phyloP scores from a whole-genome alignment of 2,113 vertebrate genomes.

The Odocoileus hemionus region DNA sequence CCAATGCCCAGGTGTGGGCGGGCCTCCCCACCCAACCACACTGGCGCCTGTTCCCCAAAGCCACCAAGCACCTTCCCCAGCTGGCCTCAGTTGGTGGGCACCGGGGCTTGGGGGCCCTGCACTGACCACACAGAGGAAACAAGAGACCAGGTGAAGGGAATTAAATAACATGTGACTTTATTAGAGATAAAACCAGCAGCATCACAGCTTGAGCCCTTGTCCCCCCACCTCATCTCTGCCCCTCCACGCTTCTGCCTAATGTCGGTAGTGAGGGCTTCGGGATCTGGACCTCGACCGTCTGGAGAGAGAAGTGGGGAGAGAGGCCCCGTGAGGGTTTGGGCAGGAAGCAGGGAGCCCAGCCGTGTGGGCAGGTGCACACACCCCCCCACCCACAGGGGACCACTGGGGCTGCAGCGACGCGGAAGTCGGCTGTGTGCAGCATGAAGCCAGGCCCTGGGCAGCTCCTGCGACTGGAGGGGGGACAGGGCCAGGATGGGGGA shows the following conservation, averaged over 20 bases:
- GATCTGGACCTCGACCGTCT: conserved; percentile 78
- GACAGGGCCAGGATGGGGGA: rapidly evolving
- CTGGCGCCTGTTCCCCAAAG: not conserved
- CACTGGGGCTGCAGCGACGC: rapidly evolving
- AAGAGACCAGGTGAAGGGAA: not conserved
- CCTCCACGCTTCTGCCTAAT: conserved; percentile 41
- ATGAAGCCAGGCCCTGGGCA: not conserved
- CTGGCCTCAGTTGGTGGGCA: conserved; percentile 26
- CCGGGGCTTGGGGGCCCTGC: not conserved
- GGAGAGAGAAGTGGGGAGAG: not conserved
- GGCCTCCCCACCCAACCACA: not conserved
- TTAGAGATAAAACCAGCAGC: conserved; percentile 27
- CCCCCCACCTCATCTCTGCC: not conserved
- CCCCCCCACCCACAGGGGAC: not conserved
- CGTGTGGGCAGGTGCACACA: rapidly evolving
- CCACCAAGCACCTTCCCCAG: not conserved
- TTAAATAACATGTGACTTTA: conserved; percentile 72
- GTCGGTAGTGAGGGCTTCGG: conserved; percentile 78
- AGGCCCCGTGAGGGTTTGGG: not conserved
- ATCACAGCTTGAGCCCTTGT: not conserved
- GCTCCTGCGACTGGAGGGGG: not conserved
- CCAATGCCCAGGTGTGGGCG: not conserved
- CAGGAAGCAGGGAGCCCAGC: not conserved
- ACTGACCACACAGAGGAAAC: not conserved
- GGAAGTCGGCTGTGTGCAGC: rapidly evolving